Evolutionary conservation across 2,797 vertebrate genomes (phyloP), one percentile per base, ranked within the genome.

Genomic region (Bovichtus diacanthus): DNA sequence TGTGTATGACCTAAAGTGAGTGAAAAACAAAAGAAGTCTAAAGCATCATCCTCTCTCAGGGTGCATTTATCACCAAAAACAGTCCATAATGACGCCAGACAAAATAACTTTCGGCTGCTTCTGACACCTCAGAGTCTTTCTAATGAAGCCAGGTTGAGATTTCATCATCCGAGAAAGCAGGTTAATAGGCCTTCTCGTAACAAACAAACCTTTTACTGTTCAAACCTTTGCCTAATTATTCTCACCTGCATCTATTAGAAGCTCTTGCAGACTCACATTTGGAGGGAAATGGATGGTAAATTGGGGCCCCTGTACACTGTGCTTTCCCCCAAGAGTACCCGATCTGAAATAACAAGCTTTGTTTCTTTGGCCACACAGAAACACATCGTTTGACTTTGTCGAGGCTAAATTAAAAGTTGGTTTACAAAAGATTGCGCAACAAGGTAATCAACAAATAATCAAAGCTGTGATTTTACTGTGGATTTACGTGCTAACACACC

Each of bases 131-230:
- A 3, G 61, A 63, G 74, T 34, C 58, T 46, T 49, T 21, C 47
- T 81, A 84, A 88, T 87, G 62, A 85, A 34, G 46, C 47, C 41
- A 27, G 41, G 73, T 65, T 74, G 23, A 71, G 39, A 65, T 89
- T 51, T 61, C 49, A 72, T 88, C 70, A 50, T 53, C 47, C 0
- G 19, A 65, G 58, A 21, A 23, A 23, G 51, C 61, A 29, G 21
- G 36, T 49, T 79, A 81, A 80, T 76, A 74, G 81, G 53, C 62
- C 51, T 72, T 44, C 43, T 54, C 11, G 11, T 63, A 73, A 84
- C 56, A 86, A 82, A 80, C 78, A 81, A 61, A 55, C 36, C 60
- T 38, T 68, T 81, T 55, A 46, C 61, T 63, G 25, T 63, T 78
- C 47, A 47, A 49, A 16, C 11, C 1, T 15, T 44, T 16, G 3